These are phyloP conservation scores for Drosophila arizonae DNA, from an alignment of 1,140 invertebrate species.

Conservation along the genomic window DNA sequence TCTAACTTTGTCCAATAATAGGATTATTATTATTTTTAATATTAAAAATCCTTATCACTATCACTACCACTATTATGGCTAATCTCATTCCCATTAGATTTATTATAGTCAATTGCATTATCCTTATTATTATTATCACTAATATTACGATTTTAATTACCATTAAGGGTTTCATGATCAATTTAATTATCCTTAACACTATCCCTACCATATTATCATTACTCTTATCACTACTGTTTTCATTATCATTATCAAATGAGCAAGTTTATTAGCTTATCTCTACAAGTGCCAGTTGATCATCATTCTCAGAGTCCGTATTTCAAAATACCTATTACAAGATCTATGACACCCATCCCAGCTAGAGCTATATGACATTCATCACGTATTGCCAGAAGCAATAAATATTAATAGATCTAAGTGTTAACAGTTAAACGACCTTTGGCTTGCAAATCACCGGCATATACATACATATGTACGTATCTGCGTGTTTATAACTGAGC, in stretches of 20 bases:
- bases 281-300: no score
- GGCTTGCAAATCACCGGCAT: no score
- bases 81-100: neutral
- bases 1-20: no score
- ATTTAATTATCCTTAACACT: no score
- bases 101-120: neutral
- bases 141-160: no score
- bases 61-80: neutral
- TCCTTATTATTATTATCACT: neutral
- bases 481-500: neutral
- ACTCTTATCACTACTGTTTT: no score
- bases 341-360: neutral
- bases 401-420: neutral
- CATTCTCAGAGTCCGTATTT: neutral
- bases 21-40: no score
- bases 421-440: neutral
- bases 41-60: no score
- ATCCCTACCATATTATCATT: no score
- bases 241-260: no score
- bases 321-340: neutral
- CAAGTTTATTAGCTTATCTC: no score
- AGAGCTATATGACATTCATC: neutral
- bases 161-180: neutral
- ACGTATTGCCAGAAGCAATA: constrained; percentile 6
- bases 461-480: neutral